phyloP scores from a whole-genome alignment of 1,140 invertebrate species.

The Megathymus violae region DNA sequence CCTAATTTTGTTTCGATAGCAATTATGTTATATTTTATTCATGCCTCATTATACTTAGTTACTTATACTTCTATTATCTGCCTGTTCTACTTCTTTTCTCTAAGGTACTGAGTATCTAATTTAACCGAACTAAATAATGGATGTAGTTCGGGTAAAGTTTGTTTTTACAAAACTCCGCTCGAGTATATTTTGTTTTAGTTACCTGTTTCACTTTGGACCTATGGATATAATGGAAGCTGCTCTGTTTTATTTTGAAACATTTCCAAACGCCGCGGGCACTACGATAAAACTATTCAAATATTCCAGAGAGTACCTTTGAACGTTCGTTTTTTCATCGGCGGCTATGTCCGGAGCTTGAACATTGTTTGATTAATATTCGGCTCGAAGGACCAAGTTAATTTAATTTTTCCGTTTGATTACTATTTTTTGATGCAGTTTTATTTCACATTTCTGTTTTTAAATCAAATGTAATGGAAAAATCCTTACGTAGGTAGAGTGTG shows the following conservation, averaged over 20 bases:
- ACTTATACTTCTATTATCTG: too few relatives aligned
- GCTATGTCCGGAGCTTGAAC: slow-evolving; percentile 16
- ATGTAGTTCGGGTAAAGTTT: slow-evolving; percentile 10
- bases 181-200: slow-evolving; percentile 28
- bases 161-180: slow-evolving; percentile 22
- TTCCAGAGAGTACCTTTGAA: slow-evolving; percentile 48
- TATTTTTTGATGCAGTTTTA: background rate
- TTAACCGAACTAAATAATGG: slow-evolving; percentile 29
- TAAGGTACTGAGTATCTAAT: background rate
- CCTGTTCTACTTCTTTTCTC: too few relatives aligned
- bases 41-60: too few relatives aligned
- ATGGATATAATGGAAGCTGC: slow-evolving; percentile 24
- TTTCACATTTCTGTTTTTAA: too few relatives aligned
- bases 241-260: slow-evolving; percentile 48
- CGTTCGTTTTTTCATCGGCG: slow-evolving; percentile 45
- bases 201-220: slow-evolving; percentile 15
- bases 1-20: too few relatives aligned
- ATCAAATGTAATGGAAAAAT: too few relatives aligned
- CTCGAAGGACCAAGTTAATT: slow-evolving; percentile 8
- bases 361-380: slow-evolving; percentile 24
- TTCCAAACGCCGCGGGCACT: slow-evolving; percentile 40
- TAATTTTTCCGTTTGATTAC: slow-evolving; percentile 1
- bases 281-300: slow-evolving; percentile 52
- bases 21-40: too few relatives aligned
- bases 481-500: too few relatives aligned